Conservation (phyloP, 1,140 invertebrate species). For the Drosophila bifasciata region DNA sequence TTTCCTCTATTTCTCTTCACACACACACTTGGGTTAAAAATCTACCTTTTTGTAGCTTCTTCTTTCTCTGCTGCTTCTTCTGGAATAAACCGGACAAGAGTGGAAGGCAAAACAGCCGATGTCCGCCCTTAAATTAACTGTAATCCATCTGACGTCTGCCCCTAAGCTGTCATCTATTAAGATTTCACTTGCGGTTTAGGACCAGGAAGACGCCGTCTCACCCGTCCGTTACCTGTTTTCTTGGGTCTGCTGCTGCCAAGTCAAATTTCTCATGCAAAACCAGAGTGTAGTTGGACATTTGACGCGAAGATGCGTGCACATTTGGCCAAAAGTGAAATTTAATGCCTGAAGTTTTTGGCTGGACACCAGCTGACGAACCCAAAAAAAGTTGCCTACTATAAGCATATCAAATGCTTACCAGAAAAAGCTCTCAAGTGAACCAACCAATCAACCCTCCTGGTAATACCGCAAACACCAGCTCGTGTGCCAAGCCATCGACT, state of each 20-base stretch:
- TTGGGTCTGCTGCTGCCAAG: constrained; percentile 28
- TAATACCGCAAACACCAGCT: constrained; percentile 23
- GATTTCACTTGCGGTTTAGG: constrained; percentile 44
- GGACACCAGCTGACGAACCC: constrained; percentile 39
- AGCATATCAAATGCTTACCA: constrained; percentile 30
- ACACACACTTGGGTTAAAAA: constrained; percentile 43
- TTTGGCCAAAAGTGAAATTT: constrained; percentile 61
- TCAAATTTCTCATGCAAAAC: constrained; percentile 21
- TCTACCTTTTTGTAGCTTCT: constrained; percentile 2
- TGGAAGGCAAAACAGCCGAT: constrained; percentile 9
- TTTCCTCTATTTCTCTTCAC: constrained; percentile 51
- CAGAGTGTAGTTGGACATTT: not conserved
- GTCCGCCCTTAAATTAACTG: constrained; percentile 39
- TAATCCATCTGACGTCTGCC: constrained; percentile 13
- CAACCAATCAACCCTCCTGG: constrained; percentile 19
- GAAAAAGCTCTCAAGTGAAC: constrained; percentile 42
- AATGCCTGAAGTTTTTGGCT: constrained; percentile 40
- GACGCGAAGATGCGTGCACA: not conserved
- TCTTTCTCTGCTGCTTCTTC: constrained; percentile 17
- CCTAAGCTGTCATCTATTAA: constrained; percentile 26
- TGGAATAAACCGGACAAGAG: constrained; percentile 6
- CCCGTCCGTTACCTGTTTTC: constrained; percentile 50
- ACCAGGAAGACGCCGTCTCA: constrained; percentile 10
- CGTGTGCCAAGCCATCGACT: constrained; percentile 35
- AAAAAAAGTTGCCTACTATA: constrained; percentile 30